These are phyloP conservation scores for Ariopsis seemanni DNA, from an alignment of 2,113 vertebrate species.

Conservation along the genomic window DNA sequence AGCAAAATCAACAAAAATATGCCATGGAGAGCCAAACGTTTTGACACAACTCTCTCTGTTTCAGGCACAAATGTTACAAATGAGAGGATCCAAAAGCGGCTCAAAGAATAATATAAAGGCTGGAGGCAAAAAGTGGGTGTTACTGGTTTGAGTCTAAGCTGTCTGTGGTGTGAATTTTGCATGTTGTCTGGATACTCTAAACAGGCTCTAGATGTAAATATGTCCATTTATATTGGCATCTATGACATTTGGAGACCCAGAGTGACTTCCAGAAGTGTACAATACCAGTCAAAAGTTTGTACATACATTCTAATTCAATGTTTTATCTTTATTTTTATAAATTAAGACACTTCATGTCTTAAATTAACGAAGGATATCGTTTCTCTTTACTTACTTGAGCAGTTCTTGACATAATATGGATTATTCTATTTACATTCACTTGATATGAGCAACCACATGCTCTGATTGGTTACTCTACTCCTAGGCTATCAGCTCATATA, in stretches of 20 bases:
- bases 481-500: no score
- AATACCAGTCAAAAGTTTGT: no score
- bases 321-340: no score
- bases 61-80: background rate
- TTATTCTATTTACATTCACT: no score
- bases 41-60: background rate
- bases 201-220: background rate
- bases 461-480: no score
- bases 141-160: constrained; percentile 4
- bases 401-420: no score
- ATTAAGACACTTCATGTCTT: no score
- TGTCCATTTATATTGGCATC: background rate
- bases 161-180: background rate
- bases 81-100: background rate
- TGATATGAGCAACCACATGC: no score
- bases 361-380: no score
- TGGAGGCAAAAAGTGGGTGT: background rate
- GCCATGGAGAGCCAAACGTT: background rate
- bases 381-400: no score
- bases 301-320: no score
- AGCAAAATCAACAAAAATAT: background rate
- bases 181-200: background rate
- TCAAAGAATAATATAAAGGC: background rate
- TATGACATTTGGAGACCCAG: background rate
- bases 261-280: background rate